These are phyloP conservation scores for Antigone vipio DNA, from an alignment of 2,113 vertebrate genomes.

Conservation along the genomic window DNA sequence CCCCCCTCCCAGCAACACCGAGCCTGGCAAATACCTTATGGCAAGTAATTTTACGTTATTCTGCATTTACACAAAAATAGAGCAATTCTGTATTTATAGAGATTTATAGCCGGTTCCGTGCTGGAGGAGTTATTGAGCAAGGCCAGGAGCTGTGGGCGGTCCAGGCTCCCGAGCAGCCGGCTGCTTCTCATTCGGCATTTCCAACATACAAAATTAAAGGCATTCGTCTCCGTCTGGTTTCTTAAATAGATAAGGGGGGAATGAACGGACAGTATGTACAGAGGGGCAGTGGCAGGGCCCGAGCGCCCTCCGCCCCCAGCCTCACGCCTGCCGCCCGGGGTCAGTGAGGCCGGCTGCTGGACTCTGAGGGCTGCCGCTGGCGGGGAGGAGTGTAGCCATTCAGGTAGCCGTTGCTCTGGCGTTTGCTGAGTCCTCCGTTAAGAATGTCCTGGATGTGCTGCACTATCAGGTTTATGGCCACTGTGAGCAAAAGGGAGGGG, in stretches of 20 bases:
- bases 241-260: constrained; percentile 67
- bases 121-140: constrained; percentile 60
- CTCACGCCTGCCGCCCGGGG: constrained; percentile 2
- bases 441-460: constrained; percentile 99
- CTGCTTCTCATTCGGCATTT: constrained; percentile 46
- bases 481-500: constrained; percentile 66
- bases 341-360: constrained; percentile 96
- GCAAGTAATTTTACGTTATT: constrained; percentile 70
- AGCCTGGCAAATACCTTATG: constrained; percentile 57
- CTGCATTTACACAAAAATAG: constrained; percentile 80
- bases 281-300: not conserved
- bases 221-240: constrained; percentile 58
- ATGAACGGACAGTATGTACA: constrained; percentile 48
- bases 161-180: constrained; percentile 16
- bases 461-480: constrained; percentile 98
- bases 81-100: constrained; percentile 70
- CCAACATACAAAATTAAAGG: constrained; percentile 66
- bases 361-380: constrained; percentile 87
- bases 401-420: constrained; percentile 85
- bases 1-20: not conserved
- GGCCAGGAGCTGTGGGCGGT: constrained; percentile 37
- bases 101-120: constrained; percentile 71
- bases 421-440: constrained; percentile 88
- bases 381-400: constrained; percentile 83
- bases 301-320: not conserved